Base-by-base conservation (phyloP, 1,140 invertebrate genomes). In the Hylaeus volcanicus region DNA sequence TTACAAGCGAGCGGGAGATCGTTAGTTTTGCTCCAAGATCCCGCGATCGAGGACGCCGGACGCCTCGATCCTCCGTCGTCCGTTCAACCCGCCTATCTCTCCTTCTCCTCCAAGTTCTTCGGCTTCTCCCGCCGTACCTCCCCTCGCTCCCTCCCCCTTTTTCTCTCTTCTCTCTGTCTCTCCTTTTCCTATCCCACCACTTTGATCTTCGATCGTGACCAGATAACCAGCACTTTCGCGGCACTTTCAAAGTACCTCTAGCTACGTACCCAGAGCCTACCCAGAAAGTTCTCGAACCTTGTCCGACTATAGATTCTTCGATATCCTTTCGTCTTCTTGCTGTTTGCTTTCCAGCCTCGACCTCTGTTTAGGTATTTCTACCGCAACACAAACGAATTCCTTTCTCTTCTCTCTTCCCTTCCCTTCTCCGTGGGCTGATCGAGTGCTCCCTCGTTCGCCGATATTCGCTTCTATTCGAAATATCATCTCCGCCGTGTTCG, bases 1-100 rank as follows among this genome's bases (percentile, higher is more conserved):
- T 90, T 81, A 83, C 80, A 85, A 80, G 81, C 83, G 84, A 89
- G 81, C 88, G 72, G 81, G 51, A 84, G 88, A 90, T 90, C 86
- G 84, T 89, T 89, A 89, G 84, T 89, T 90, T 90, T 88, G 83
- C 87, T 85, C 81, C 77, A 81, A 84, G 81, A 86, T 86, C 74
- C 75, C 87, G 76, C 76, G 85, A 90, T 89, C 87, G 89, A 90
- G 87, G 86, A 88, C 88, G 84, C 68, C 84, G 88, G 85, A 87
- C 88, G 82, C 61, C 86, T 81, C 84, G 85, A 68, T 86, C 82
- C 81, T 81, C 78, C 80, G 81, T 83, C 88, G 88, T 88, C 86
- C 89, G 82, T 90, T 90, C 89, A 89, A 89, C 85, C 88, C 87
- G 84, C 82, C 86, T 86, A 78, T 81, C 74, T 76, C 76, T 81